Percentiles rank a stretch among this genome's conserved stretches.
These are phyloP conservation scores for Paradisaea rubra DNA, from an alignment of 2,113 vertebrate species.

Conservation along the genomic window DNA sequence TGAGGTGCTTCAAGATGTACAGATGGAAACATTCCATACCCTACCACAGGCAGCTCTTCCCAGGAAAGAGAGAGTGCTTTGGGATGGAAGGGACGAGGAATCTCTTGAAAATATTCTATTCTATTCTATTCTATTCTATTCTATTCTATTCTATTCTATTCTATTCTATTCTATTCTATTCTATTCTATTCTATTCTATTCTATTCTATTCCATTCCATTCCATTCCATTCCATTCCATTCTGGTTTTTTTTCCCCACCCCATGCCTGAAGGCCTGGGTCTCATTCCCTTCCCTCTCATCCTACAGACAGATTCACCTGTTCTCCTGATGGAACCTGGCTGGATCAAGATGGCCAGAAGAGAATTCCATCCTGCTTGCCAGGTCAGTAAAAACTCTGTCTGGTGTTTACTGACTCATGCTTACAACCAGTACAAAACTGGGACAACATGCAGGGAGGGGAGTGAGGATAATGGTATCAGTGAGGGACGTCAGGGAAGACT, in stretches of 20 bases:
- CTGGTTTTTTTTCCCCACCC: neutral
- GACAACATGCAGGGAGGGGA: neutral
- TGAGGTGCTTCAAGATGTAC: neutral
- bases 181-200: neutral
- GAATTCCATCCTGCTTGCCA: conserved; percentile 71
- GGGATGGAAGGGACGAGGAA: neutral
- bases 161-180: neutral
- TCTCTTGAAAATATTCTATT: neutral
- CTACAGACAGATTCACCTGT: conserved; percentile 68
- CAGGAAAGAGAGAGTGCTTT: neutral
- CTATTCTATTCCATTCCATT: neutral
- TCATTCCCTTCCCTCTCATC: neutral
- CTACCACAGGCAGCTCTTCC: neutral
- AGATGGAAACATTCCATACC: neutral
- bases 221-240: neutral
- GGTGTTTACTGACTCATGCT: neutral
- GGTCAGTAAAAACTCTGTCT: conserved; percentile 49
- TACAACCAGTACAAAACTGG: neutral
- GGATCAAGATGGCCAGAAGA: conserved; percentile 28
- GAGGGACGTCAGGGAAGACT: neutral
- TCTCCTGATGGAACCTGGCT: conserved; percentile 70
- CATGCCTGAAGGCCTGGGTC: neutral
- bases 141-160: neutral
- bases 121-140: neutral
- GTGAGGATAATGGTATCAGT: neutral